A percentile compares a stretch with the other conserved stretches of the same genome.
phyloP scores from a whole-genome alignment of 2,113 vertebrate species.

The Elanoides forficatus region DNA sequence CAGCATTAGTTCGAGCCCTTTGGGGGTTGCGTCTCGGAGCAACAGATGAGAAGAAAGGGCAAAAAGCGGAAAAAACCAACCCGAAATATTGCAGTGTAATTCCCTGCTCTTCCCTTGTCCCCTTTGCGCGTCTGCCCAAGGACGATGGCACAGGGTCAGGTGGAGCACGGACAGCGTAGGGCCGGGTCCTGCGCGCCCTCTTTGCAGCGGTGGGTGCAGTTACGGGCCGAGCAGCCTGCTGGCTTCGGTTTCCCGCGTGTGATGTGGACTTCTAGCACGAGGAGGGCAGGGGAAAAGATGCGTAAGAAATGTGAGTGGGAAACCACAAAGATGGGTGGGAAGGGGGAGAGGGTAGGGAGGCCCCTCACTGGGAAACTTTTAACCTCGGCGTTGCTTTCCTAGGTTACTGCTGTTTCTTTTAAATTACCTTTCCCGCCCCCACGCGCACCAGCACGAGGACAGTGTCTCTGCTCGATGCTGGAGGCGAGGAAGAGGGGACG shows the following conservation, averaged over 20 bases:
- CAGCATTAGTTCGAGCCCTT: background rate
- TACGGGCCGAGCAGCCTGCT: background rate
- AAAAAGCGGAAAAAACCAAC: background rate
- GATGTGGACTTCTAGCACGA: rapidly evolving
- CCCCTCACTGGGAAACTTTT: background rate
- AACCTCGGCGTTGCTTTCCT: background rate
- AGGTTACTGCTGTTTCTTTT: background rate
- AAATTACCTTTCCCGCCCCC: background rate
- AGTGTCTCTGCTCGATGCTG: background rate
- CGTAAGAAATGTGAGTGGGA: background rate
- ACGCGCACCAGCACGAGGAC: rapidly evolving
- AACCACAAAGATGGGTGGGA: background rate
- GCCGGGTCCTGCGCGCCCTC: rapidly evolving
- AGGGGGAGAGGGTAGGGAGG: background rate
- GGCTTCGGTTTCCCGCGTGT: rapidly evolving
- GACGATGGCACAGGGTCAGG: background rate
- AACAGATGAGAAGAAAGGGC: background rate
- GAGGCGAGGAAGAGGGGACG: rapidly evolving
- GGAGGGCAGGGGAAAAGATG: background rate
- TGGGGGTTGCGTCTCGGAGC: background rate
- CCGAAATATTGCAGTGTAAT: rapidly evolving
- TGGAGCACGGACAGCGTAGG: rapidly evolving
- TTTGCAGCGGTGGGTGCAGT: rapidly evolving
- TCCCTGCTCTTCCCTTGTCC: background rate
- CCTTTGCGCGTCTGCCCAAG: background rate